Base-by-base conservation (phyloP, 2,888 invertebrate genomes). In the Zygaena filipendulae region DNA sequence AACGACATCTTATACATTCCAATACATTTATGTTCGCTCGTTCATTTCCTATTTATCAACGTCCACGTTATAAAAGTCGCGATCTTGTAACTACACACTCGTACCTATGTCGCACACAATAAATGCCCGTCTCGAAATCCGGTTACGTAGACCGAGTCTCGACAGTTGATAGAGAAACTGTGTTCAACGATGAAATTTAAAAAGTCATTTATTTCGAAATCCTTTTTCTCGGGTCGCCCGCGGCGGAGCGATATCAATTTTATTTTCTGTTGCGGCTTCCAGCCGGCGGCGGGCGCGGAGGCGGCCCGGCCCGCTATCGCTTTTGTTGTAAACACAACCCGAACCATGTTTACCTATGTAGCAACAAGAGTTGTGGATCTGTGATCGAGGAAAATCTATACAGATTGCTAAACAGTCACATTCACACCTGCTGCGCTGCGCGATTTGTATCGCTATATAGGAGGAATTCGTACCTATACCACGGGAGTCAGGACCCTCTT, bases 111-210 rank as follows among this genome's bases (percentile, higher is more conserved):
- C 61, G 59, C 61, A 60, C 57, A 71, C 72, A 77, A 74, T 75
- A 75, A 77, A 74, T 71, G 75, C 63, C 70, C 62, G 62, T 60
- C 60, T 52, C 56, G 51, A 66, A 75, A 75, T 75, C 72, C 67
- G 63, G 72, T 75, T 77, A 75, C 67, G 64, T 54, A 56, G 49
- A 60, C 60, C 70, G 68, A 68, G 69, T 63, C 72, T 66, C 70
- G 68, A 71, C 77, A 71, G 72, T 77, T 79, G 79, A 77, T 75
- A 75, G 72, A 75, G 79, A 69, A 75, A 77, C 75, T 74, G 79
- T 77, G 77, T 71, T 72, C 79, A 77, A 72, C 74, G 79, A 75
- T 77, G 69, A 77, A 79, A 77, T 79, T 79, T 79, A 74, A 79
- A 79, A 79, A 79, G 75, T 79, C 77, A 79, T 79, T 79, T 79